These are phyloP conservation scores for Aphaenogaster floridana DNA, from an alignment of 1,140 invertebrate species.

Conservation along the genomic window DNA sequence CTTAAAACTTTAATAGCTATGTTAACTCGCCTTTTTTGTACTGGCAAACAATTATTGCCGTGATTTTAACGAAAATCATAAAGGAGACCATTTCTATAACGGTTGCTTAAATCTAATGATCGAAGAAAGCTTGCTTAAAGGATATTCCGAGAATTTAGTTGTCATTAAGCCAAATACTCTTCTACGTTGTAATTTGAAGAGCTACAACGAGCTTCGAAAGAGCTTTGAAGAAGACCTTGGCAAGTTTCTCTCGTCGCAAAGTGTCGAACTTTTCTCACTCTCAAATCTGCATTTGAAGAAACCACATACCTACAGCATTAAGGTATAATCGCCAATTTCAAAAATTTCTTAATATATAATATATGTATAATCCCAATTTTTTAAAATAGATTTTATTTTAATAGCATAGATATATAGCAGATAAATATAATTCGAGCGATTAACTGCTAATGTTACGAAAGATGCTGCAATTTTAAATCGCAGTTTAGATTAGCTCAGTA, in stretches of 20 bases:
- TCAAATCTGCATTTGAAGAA: neutral
- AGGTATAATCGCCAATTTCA: too few relatives aligned
- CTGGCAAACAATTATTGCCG: neutral
- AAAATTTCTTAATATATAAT: too few relatives aligned
- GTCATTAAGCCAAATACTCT: slow-evolving; percentile 2
- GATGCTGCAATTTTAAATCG: neutral
- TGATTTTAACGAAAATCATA: slow-evolving; percentile 29
- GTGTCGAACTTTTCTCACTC: neutral
- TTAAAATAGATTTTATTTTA: neutral
- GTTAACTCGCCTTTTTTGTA: slow-evolving; percentile 25
- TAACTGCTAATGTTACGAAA: neutral
- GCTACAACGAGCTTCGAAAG: neutral
- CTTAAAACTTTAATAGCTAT: slow-evolving; percentile 5
- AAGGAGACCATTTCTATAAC: slow-evolving; percentile 35
- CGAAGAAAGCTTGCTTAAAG: slow-evolving; percentile 22
- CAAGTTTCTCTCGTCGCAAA: neutral
- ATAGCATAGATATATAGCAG: neutral
- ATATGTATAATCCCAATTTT: neutral
- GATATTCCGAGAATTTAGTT: slow-evolving; percentile 33
- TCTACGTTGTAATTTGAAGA: neutral
- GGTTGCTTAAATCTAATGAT: slow-evolving; percentile 42
- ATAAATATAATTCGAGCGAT: neutral
- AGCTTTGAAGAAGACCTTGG: slow-evolving; percentile 1
- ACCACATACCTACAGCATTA: neutral
- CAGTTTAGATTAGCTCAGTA: neutral